These are phyloP conservation scores for Acipenser ruthenus DNA, from an alignment of 2,797 vertebrate genomes.

Conservation along the genomic window DNA sequence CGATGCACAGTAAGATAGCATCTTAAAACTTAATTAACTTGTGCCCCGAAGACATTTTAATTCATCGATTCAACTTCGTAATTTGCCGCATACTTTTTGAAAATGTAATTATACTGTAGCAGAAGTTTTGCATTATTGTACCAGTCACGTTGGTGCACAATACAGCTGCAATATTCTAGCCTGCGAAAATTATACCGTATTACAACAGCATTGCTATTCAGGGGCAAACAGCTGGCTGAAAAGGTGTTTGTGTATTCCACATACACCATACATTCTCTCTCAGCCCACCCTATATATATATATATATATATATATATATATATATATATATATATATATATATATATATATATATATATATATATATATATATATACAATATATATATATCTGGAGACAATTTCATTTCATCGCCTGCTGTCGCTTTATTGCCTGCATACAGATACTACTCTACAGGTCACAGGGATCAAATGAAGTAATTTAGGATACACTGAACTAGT, in stretches of 20 bases:
- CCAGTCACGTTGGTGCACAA: too few species aligned
- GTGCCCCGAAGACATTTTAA: too few species aligned
- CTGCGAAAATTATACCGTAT: neutral
- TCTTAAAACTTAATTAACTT: too few species aligned
- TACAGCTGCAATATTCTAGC: too few species aligned
- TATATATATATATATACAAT: too few species aligned
- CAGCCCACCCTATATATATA: slow-evolving; percentile 14
- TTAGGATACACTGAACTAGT: slow-evolving; percentile 21
- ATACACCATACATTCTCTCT: neutral
- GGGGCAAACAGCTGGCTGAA: neutral
- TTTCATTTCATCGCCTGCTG: slow-evolving; percentile 27
- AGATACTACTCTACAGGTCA: slow-evolving; percentile 27
- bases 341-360: slow-evolving; percentile 3
- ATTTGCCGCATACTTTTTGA: too few species aligned
- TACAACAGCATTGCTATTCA: neutral
- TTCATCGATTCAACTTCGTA: too few species aligned
- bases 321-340: slow-evolving; percentile 7
- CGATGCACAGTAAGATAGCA: too few species aligned
- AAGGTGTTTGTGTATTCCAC: neutral
- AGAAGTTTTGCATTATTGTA: too few species aligned
- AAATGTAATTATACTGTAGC: too few species aligned
- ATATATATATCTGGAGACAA: slow-evolving; percentile 19
- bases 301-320: neutral
- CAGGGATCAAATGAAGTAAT: slow-evolving; percentile 24
- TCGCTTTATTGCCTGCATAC: slow-evolving; percentile 17